Base-by-base conservation (phyloP, 2,888 invertebrate species). In the Drosophila crucigera region DNA sequence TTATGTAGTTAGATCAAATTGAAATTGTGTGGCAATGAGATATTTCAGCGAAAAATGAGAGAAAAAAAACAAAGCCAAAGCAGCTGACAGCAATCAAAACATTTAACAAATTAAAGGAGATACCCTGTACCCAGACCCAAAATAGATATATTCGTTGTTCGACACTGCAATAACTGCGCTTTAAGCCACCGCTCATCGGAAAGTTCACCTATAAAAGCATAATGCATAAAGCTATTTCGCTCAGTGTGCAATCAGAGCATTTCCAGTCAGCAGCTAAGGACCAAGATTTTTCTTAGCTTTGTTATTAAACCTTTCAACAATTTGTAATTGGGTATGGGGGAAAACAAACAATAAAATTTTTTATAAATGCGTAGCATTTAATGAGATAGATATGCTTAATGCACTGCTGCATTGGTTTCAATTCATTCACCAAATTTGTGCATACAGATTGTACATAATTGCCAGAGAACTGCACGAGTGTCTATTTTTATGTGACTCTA, bases 21-120 rank as follows among this genome's bases (percentile, higher is more conserved):
- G 11, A 65, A 70, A 63, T 69, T 63, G 49, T 52, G 53, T 54
- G 50, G 28, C 31, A 58, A 54, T 22, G 39, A 56, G n/a, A 62
- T 33, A 50, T 33, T 50, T 41, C 47, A 54, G 10, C 50, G 50
- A 50, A 4, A 47, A 47, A 22, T 4, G 22, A 25, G 7, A 47
- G 7, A 47, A 22, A 4, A 10, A n/a, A 37, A 47, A 35, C 31
- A 47, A 61, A 33, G 53, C 58, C 37, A 33, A 19, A 50, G 43
- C 63, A 70, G 50, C 59, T 41, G 10, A 33, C 19, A 59, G 47
- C 37, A 37, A 31, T 65, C 39, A 66, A 47, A 47, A 16, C 47
- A 47, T 25, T 47, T 9, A 25, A 16, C 7, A 25, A 47, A 47
- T 25, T 25, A 16, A 47, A 16, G 9, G 16, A 47, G 25, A 47